Conservation (phyloP, 2,113 vertebrate species). For the Anas platyrhynchos region DNA sequence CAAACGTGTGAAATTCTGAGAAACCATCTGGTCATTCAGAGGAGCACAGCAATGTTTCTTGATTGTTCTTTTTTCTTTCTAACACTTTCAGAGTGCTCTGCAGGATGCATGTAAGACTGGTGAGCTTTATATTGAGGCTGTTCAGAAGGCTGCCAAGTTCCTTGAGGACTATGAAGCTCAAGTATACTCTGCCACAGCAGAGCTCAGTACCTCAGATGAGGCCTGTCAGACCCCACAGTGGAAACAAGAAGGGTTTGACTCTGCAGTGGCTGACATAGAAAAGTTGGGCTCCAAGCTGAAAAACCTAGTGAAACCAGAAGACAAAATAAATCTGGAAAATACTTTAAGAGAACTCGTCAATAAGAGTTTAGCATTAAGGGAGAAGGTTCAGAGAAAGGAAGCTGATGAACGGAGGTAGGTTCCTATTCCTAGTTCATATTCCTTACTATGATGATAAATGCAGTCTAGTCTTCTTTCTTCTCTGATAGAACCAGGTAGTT, state of each 20-base stretch:
- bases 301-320: slow-evolving; percentile 65
- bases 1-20: not conserved
- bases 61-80: slow-evolving; percentile 6
- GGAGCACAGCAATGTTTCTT: not conserved
- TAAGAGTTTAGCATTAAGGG: slow-evolving; percentile 75
- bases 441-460: not conserved
- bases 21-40: not conserved
- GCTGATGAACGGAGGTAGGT: slow-evolving; percentile 67
- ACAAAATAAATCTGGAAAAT: slow-evolving; percentile 70
- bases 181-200: slow-evolving; percentile 49
- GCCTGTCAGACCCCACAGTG: slow-evolving; percentile 28
- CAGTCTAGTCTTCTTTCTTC: not conserved
- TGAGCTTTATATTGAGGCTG: slow-evolving; percentile 67
- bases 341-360: slow-evolving; percentile 77
- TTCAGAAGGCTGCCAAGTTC: slow-evolving; percentile 60
- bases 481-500: not conserved
- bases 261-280: slow-evolving; percentile 72
- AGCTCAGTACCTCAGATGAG: slow-evolving; percentile 40
- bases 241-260: slow-evolving; percentile 78
- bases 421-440: not conserved
- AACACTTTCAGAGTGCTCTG: slow-evolving; percentile 74
- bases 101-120: slow-evolving; percentile 69
- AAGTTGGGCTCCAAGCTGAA: slow-evolving; percentile 65
- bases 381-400: slow-evolving; percentile 60
- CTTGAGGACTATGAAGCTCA: slow-evolving; percentile 70